Evolutionary conservation across 2,888 invertebrate species (phyloP), one percentile per base, ranked within the genome.

Genomic region (Mesorhabditis belari): DNA sequence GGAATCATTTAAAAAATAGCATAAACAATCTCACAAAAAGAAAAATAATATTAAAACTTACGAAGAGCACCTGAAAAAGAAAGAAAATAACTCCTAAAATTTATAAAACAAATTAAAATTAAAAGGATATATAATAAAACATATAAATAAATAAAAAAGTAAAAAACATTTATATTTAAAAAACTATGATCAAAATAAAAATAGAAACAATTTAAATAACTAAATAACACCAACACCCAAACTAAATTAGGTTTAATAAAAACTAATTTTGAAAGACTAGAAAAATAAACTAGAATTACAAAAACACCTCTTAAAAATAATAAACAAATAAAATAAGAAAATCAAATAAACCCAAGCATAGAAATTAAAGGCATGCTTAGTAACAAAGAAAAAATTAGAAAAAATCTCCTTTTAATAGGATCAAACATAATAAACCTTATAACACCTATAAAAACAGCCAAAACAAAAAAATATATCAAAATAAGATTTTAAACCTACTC

Each of bases 51-150:
- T 62, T 73, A 73, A 56, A 71, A 26, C 54, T 71, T 71, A 64
- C 72, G 72, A 49, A 73, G 66, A 63, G 69, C 70, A 19, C 72
- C 72, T 25, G 69, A 69, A 66, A 71, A 73, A 65, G 65, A 70
- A 49, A 69, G 66, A 61, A 68, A 71, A 70, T 70, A 70, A 65
- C 71, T 70, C 49, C 63, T 67, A 69, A 67, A 74, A 68, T 66
- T 65, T 61, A 85, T 83, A 82, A 86, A 80, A 80, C 86, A 70
- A 29, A 70, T 63, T 65, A 80, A 73, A 63, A 79, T 59, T 57
- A 55, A 63, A 26, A 70, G 58, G 56, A 71, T 67, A 64, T 57
- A 70, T 67, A 68, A 72, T 80, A 35, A 35, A 35, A 35, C n/a
- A 71, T 63, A 55, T 29, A 68, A 58, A 63, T 59, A 61, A 28